phyloP scores from a whole-genome alignment of 2,888 invertebrate species.

The Amphiduros pacificus region DNA sequence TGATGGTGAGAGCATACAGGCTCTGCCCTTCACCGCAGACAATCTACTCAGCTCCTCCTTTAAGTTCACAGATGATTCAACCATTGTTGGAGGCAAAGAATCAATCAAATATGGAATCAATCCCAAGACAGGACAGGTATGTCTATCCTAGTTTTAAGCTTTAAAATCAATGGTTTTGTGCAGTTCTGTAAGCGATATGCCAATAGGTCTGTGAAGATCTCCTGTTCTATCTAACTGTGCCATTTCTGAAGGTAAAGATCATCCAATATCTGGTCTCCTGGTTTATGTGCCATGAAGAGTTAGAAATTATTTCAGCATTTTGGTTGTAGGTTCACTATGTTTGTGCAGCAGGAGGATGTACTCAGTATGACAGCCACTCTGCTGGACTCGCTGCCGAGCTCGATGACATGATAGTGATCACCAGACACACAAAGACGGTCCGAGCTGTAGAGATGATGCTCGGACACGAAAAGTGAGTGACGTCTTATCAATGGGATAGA shows the following conservation, averaged over 20 bases:
- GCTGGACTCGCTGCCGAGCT: slow-evolving; percentile 18
- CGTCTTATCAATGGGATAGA: background rate
- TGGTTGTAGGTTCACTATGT: slow-evolving; percentile 46
- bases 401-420: slow-evolving; percentile 72
- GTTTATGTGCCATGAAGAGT: too few relatives aligned
- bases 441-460: slow-evolving; percentile 85
- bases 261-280: too few relatives aligned
- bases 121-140: slow-evolving; percentile 67
- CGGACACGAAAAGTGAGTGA: slow-evolving; percentile 72
- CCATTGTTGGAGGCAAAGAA: slow-evolving; percentile 76
- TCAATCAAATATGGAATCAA: slow-evolving; percentile 85
- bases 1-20: slow-evolving; percentile 84
- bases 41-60: slow-evolving; percentile 79
- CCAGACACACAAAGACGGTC: slow-evolving; percentile 83
- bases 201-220: too few relatives aligned
- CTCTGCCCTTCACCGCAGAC: slow-evolving; percentile 84
- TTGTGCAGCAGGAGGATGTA: slow-evolving; percentile 50
- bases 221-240: too few relatives aligned
- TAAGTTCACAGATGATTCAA: slow-evolving; percentile 67
- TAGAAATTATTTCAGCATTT: too few relatives aligned
- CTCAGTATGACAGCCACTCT: slow-evolving; percentile 31
- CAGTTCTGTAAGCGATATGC: too few relatives aligned
- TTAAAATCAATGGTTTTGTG: too few relatives aligned
- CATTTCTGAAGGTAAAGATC: too few relatives aligned
- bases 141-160: too few relatives aligned